Evolutionary conservation across 1,140 invertebrate genomes (phyloP), one percentile per base, ranked within the genome.

Genomic region (Drosophila neocordata): DNA sequence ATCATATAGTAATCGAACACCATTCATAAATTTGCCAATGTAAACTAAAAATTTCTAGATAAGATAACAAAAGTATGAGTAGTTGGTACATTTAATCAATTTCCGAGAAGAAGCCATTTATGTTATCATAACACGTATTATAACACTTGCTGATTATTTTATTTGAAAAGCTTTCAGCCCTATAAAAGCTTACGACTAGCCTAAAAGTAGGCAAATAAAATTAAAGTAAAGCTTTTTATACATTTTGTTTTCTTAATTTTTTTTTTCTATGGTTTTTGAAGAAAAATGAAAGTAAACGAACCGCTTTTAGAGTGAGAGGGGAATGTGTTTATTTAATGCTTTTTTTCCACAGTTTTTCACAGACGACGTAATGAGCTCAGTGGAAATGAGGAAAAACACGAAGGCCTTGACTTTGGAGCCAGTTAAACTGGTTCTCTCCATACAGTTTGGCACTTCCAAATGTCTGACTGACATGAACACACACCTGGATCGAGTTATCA

Each of bases 231-330:
- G 37, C 37, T n/a, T 8, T 44, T 6, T 6, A 44, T 15, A 44
- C 6, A 31, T 31, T 31, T 31, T 1, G 27, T 31, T 31, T 24
- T 31, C 4, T 31, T 31, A 44, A 1, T 7, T 8, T 7, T 44
- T 3, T 15, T 13, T 44, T 15, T n/a, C 27, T 24, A 34, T n/a
- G n/a, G n/a, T n/a, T 41, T 18, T 15, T 7, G n/a, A 62, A 41
- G 41, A 24, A 74, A 78, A 81, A 74, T 74, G 79, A 82, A 82
- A 82, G 79, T 82, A 70, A 82, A 73, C 70, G 41, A 65, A 65
- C 78, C 7, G 52, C 68, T 76, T 73, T 56, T 48, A 20, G 18
- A 48, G 15, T 48, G 41, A 18, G 13, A 7, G 13, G 38, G n/a
- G 38, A 7, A 7, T 18, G 41, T 1, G 15, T 44, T 0, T 11